These are phyloP conservation scores for Drosophila arizonae DNA, from an alignment of 1,140 invertebrate genomes.

Conservation along the genomic window DNA sequence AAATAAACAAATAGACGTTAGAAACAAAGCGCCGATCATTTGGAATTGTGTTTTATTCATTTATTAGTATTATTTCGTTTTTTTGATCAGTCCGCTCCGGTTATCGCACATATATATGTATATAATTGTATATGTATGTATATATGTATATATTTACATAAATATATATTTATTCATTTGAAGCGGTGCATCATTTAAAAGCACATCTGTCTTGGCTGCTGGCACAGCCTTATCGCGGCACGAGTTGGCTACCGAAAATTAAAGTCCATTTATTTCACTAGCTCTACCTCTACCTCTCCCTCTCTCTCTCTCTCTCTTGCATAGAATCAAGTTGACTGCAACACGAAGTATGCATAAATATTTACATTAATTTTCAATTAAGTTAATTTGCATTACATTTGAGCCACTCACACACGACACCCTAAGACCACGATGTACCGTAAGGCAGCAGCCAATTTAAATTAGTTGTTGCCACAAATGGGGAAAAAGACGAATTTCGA, in stretches of 20 bases:
- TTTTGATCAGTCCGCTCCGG: constrained; percentile 46
- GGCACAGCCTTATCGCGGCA: constrained; percentile 43
- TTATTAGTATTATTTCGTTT: constrained; percentile 16
- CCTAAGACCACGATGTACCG: constrained; percentile 35
- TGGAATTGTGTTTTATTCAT: constrained; percentile 22
- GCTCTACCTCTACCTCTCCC: constrained; percentile 10
- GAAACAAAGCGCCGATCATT: constrained; percentile 40
- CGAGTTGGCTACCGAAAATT: constrained; percentile 66
- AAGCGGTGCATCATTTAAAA: constrained; percentile 65
- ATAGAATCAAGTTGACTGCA: constrained; percentile 38
- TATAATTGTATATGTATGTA: no score
- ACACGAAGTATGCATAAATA: constrained; percentile 52
- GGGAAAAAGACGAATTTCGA: background rate
- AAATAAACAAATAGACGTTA: constrained; percentile 39
- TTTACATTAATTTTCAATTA: constrained; percentile 80
- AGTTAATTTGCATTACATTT: constrained; percentile 70
- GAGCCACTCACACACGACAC: constrained; percentile 29
- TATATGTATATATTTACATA: no score
- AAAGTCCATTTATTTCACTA: constrained; percentile 35
- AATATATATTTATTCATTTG: background rate
- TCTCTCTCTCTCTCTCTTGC: background rate
- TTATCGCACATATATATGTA: constrained; percentile 39
- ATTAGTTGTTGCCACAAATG: background rate
- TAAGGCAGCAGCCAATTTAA: constrained; percentile 9
- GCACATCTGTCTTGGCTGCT: constrained; percentile 52